phyloP scores from a whole-genome alignment of 37 sponge, comb jelly and placozoan genomes.

The Ephydatia muelleri region DNA sequence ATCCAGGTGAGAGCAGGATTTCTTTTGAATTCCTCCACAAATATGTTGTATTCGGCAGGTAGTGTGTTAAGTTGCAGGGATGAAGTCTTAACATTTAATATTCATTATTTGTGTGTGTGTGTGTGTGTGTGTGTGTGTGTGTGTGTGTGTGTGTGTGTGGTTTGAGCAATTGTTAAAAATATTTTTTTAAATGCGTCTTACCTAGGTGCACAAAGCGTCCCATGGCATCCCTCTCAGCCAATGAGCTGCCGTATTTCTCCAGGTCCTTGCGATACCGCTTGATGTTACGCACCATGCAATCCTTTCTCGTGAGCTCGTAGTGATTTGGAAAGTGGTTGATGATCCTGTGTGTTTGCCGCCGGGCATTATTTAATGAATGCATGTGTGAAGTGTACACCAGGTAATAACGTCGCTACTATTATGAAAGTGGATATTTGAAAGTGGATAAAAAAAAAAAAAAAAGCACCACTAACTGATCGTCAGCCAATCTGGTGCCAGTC shows the following conservation, averaged over 20 bases:
- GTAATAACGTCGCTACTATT: neutral
- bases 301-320: slow-evolving; percentile 96
- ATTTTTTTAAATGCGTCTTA: slow-evolving; percentile 11
- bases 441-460: no score
- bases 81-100: slow-evolving; percentile 72
- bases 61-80: slow-evolving; percentile 93
- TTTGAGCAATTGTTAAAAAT: neutral
- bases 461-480: slow-evolving; percentile 79
- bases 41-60: slow-evolving; percentile 98
- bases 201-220: slow-evolving; percentile 87
- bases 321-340: slow-evolving; percentile 96
- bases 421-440: neutral
- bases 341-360: slow-evolving; percentile 45
- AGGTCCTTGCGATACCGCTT: slow-evolving; percentile 96
- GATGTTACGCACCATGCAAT: slow-evolving; percentile 93
- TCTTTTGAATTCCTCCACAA: slow-evolving; percentile 94
- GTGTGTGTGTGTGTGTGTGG: neutral
- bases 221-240: slow-evolving; percentile 89
- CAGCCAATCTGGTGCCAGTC: slow-evolving; percentile 83
- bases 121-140: neutral
- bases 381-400: neutral
- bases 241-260: slow-evolving; percentile 89
- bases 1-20: slow-evolving; percentile 96
- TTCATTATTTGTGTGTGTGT: neutral
- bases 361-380: neutral